Evolutionary conservation across 2,888 invertebrate genomes (phyloP).

Genomic region (Rotaria sp.): DNA sequence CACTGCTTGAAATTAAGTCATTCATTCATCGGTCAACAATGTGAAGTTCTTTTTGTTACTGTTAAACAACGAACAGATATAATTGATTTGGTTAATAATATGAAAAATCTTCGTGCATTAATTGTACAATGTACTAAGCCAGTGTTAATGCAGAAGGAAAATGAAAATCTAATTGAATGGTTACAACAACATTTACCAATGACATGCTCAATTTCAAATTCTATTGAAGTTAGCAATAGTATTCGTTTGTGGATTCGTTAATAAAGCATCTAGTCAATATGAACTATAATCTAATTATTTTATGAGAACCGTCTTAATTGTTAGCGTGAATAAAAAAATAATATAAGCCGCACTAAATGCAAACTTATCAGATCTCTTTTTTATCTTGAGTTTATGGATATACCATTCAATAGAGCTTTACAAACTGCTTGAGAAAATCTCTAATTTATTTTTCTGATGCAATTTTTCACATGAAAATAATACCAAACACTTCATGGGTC

Average conservation of each 20-base stretch:
- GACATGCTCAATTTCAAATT: neutral
- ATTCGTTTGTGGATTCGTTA: neutral
- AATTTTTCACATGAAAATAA: too few relatives aligned
- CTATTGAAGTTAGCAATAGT: neutral
- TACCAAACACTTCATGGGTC: too few relatives aligned
- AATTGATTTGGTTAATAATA: neutral
- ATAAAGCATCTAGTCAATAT: too few relatives aligned
- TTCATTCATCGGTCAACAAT: neutral
- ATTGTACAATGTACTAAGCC: neutral
- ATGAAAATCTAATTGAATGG: neutral
- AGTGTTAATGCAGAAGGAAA: too few relatives aligned
- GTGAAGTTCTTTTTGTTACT: neutral
- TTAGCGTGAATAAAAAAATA: neutral
- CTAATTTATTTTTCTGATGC: too few relatives aligned
- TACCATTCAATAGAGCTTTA: too few relatives aligned
- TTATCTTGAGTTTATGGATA: too few relatives aligned
- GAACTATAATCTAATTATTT: too few relatives aligned
- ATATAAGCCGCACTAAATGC: too few relatives aligned
- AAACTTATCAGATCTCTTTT: too few relatives aligned
- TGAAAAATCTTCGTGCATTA: neutral
- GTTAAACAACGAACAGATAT: neutral
- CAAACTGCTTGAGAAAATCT: too few relatives aligned
- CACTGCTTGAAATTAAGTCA: neutral
- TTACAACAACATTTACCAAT: neutral
- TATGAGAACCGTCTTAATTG: too few relatives aligned